These are phyloP conservation scores for Phthorimaea operculella DNA, from an alignment of 1,140 invertebrate species.

Conservation along the genomic window DNA sequence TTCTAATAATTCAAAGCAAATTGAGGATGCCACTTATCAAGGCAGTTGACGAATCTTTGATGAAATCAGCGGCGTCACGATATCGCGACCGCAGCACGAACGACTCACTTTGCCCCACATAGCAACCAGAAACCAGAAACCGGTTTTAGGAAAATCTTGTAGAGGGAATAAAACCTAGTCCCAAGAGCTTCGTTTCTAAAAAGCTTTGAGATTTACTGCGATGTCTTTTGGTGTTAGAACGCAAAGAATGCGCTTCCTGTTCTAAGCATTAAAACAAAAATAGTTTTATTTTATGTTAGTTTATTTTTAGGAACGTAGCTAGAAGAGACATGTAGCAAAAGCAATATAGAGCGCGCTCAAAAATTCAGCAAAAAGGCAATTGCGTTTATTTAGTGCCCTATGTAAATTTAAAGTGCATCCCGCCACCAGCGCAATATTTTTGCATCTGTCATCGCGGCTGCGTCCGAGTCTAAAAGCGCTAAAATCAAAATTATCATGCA, in stretches of 20 bases:
- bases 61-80: slow-evolving; percentile 28
- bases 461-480: slow-evolving; percentile 42
- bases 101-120: neutral
- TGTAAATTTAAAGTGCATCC: slow-evolving; percentile 4
- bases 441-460: slow-evolving; percentile 39
- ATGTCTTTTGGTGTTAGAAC: too few relatives aligned
- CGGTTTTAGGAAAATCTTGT: neutral
- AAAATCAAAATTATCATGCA: slow-evolving; percentile 57
- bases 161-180: neutral
- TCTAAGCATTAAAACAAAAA: too few relatives aligned
- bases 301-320: too few relatives aligned
- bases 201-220: too few relatives aligned
- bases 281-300: too few relatives aligned
- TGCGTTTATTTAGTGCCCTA: neutral
- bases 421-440: slow-evolving; percentile 8
- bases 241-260: too few relatives aligned
- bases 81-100: neutral
- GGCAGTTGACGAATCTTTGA: slow-evolving; percentile 42
- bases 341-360: too few relatives aligned
- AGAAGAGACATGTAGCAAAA: too few relatives aligned
- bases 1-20: slow-evolving; percentile 29
- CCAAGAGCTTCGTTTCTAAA: neutral
- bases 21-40: slow-evolving; percentile 57
- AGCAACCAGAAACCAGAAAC: neutral
- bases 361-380: neutral